phyloP scores from a whole-genome alignment of 2,113 vertebrate genomes.

The Phaethon lepturus region DNA sequence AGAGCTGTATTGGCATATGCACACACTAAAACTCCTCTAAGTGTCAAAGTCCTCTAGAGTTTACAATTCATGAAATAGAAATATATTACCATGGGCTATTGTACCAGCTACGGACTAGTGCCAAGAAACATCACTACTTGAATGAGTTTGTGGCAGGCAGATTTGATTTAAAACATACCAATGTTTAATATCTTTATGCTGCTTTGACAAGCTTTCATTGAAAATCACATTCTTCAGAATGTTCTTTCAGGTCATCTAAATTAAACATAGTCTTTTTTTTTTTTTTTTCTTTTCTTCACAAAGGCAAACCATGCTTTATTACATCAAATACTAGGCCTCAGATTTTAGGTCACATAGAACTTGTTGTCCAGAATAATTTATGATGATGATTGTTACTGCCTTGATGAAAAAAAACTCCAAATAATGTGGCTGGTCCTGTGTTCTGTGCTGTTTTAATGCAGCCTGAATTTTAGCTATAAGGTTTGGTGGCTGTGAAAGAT shows the following conservation, averaged over 20 bases:
- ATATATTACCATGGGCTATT: background rate
- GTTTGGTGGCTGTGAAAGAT: background rate
- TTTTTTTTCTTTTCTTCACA: background rate
- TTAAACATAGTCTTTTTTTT: background rate
- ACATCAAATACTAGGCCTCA: background rate
- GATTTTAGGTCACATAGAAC: background rate
- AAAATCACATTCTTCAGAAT: background rate
- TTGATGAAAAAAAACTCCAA: background rate
- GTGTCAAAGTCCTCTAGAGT: background rate
- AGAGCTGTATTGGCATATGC: background rate
- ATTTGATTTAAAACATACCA: background rate
- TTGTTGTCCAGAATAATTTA: background rate
- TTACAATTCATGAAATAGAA: background rate
- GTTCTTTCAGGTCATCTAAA: background rate
- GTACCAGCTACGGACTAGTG: background rate
- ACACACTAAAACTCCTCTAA: background rate
- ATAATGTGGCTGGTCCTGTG: background rate
- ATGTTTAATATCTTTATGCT: background rate
- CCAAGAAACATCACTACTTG: background rate
- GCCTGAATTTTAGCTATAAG: background rate
- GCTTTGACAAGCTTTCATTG: background rate
- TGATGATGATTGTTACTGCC: background rate
- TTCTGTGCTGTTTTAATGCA: background rate
- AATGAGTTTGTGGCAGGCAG: background rate
- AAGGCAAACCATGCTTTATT: background rate